Percentiles rank a stretch among this genome's conserved stretches.
Conservation (phyloP, 2,888 invertebrate genomes). For the Caenorhabditis macrosperma region DNA sequence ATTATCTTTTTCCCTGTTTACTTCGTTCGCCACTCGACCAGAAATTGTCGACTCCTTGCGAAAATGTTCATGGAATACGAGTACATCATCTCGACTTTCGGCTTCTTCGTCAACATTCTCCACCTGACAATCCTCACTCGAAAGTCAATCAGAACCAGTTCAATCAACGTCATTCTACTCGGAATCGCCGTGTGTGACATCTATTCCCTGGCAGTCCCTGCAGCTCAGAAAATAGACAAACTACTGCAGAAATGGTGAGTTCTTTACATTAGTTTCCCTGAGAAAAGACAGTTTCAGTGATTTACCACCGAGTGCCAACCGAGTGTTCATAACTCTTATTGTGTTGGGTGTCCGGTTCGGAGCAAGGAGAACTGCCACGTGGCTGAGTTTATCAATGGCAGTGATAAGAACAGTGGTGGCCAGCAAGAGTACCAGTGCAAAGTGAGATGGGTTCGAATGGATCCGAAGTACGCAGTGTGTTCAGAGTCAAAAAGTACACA, state of each 20-base stretch:
- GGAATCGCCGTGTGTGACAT: slow-evolving; percentile 1
- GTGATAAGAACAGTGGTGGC: background rate
- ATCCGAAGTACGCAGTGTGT: background rate
- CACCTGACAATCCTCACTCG: background rate
- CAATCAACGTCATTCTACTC: slow-evolving; percentile 1
- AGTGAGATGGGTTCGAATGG: no score
- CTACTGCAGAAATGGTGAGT: background rate
- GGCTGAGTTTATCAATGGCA: background rate
- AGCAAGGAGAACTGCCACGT: background rate
- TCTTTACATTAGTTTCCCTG: background rate
- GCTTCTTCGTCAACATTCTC: background rate
- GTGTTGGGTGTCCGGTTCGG: background rate
- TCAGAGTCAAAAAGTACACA: background rate
- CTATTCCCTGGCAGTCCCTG: background rate
- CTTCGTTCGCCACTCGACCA: background rate
- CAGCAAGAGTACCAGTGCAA: background rate
- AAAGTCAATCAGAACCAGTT: slow-evolving; percentile 5
- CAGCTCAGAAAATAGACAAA: background rate
- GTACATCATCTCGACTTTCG: slow-evolving; percentile 8
- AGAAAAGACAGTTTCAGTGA: background rate
- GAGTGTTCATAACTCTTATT: background rate
- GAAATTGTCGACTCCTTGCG: background rate
- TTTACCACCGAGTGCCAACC: background rate
- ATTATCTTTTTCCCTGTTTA: background rate
- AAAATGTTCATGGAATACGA: slow-evolving; percentile 8